phyloP scores from a whole-genome alignment of 2,797 vertebrate genomes.

The Dendrocincla fuliginosa region DNA sequence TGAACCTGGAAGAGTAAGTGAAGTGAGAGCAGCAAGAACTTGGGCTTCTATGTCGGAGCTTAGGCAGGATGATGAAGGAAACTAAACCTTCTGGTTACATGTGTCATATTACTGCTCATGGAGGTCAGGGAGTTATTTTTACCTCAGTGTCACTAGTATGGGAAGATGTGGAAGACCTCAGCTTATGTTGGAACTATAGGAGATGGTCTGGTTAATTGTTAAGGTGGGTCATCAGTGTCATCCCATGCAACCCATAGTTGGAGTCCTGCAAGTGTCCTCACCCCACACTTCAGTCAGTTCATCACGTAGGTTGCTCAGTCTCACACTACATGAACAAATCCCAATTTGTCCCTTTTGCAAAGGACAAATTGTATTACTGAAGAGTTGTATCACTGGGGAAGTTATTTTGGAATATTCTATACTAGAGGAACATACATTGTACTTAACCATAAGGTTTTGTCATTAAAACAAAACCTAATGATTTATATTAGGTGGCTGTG shows the following conservation, averaged over 20 bases:
- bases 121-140: slow-evolving; percentile 41
- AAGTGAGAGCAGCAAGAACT: neutral
- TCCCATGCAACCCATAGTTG: neutral
- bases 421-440: neutral
- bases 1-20: neutral
- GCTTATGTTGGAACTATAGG: neutral
- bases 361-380: neutral
- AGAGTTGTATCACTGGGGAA: neutral
- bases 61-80: neutral
- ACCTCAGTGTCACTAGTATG: neutral
- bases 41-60: neutral
- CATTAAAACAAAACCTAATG: neutral
- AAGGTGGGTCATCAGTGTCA: neutral
- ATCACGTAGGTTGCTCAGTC: neutral
- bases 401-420: neutral
- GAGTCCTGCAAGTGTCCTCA: neutral
- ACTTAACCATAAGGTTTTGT: neutral
- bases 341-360: neutral
- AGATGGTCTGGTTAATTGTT: neutral
- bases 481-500: neutral
- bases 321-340: neutral
- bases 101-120: neutral
- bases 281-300: rapidly evolving
- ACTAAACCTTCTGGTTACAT: neutral
- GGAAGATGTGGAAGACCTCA: neutral